Conservation (phyloP, 2,888 invertebrate species). For the Microdon myrmicae region DNA sequence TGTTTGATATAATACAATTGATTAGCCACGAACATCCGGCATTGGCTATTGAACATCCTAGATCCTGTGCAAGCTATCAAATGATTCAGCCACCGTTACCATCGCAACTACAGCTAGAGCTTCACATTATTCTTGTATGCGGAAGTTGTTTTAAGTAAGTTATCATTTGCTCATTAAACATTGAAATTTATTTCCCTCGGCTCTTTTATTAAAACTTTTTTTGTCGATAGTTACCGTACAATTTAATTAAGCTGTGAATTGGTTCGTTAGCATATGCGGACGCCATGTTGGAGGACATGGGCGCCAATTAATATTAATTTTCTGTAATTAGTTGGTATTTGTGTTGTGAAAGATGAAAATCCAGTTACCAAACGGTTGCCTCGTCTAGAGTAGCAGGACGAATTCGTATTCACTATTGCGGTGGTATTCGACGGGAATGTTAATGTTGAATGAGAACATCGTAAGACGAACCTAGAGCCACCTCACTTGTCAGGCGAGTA, state of each 20-base stretch:
- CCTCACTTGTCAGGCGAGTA: too few relatives aligned
- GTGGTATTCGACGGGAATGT: too few relatives aligned
- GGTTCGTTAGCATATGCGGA: constrained; percentile 14
- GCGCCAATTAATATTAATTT: constrained; percentile 17
- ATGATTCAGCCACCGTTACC: constrained; percentile 24
- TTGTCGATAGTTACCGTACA: not conserved
- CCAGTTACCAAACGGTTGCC: too few relatives aligned
- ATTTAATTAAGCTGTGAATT: constrained; percentile 29
- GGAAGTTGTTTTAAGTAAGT: not conserved
- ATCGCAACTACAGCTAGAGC: constrained; percentile 5
- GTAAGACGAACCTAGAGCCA: too few relatives aligned
- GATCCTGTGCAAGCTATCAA: too few relatives aligned
- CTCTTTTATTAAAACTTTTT: constrained; percentile 9
- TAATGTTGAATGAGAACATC: too few relatives aligned
- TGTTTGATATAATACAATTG: constrained; percentile 40
- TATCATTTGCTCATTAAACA: too few relatives aligned
- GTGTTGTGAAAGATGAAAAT: constrained; percentile 22
- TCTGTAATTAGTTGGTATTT: constrained; percentile 19
- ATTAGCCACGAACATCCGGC: constrained; percentile 38
- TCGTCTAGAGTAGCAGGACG: too few relatives aligned
- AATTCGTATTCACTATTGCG: too few relatives aligned
- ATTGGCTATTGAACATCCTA: constrained; percentile 23
- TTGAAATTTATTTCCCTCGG: constrained; percentile 20
- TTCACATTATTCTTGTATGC: not conserved
- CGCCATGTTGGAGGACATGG: not conserved